Base-by-base conservation (phyloP, 2,113 vertebrate species). In the Dicerorhinus sumatrensis region DNA sequence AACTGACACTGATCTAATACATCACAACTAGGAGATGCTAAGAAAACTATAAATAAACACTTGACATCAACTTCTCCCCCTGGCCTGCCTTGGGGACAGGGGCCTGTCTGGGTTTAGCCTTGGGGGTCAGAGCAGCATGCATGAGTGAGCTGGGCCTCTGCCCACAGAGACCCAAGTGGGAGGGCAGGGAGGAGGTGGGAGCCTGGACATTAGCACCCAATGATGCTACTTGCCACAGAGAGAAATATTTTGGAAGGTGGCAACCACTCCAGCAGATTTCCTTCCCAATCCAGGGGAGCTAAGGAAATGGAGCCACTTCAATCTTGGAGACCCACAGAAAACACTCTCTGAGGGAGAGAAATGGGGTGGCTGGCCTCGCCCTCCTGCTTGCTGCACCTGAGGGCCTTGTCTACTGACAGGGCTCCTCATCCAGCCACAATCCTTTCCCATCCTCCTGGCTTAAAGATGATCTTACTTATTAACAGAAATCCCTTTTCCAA, bases 101-200 rank as follows among this genome's bases (percentile, higher is more conserved):
- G 25, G 23, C 27, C 46, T 76, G 58, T n/a, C 58, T 75, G 21
- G 1, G 46, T 21, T 60, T 70, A 79, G 62, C 25, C 12, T 51
- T 3, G 10, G 25, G 13, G 13, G 20, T 14, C 92, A 65, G 16
- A 60, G 39, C 8, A 0, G 83, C 63, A n/a, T 4, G 5, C 8
- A 0, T 0, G 5, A 42, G 39, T 0, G 1, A 46, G 39, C 12
- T 18, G 5, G 39, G 20, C 16, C 17, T 92, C 80, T 39, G 54
- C 25, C 48, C 18, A 51, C 48, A 85, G 36, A 84, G 42, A 62
- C 27, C 21, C 56, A 91, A 13, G 21, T 7, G 33, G 42, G 20
- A 27, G 10, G 60, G 27, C 0, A 3, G 27, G 9, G 13, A 25
- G 8, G 13, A 6, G 3, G 7, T 7, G 27, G 46, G 16, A 0